phyloP scores from a whole-genome alignment of 1,140 invertebrate species.

The Sycobia sp. region DNA sequence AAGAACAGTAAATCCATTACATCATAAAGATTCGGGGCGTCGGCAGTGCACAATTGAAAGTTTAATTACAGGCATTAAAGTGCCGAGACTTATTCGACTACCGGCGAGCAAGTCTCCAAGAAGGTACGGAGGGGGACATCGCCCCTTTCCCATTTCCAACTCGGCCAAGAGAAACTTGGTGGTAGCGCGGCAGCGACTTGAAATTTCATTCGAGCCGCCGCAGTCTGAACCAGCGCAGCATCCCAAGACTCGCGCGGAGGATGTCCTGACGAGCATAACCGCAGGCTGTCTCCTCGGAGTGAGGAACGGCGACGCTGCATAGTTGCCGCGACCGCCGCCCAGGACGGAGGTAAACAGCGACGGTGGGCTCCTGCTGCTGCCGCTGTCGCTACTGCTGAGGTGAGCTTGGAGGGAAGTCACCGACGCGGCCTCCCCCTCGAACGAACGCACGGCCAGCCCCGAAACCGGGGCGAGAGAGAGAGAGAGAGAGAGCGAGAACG shows the following conservation, averaged over 20 bases:
- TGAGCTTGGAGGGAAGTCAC: conserved; percentile 16
- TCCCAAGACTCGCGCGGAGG: background rate
- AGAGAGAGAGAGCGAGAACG: background rate
- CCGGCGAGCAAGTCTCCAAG: background rate
- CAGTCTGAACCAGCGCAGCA: background rate
- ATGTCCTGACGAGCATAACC: conserved; percentile 54
- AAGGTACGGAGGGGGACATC: background rate
- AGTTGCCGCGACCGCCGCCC: conserved; percentile 40
- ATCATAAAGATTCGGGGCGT: no score
- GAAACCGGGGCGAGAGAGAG: background rate
- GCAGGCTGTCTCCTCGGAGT: conserved; percentile 51
- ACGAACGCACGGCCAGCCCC: background rate
- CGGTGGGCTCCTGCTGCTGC: no score
- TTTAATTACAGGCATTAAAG: conserved; percentile 28
- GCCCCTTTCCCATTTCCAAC: background rate
- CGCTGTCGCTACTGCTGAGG: no score
- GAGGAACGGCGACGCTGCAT: conserved; percentile 53
- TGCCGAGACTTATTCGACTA: conserved; percentile 8
- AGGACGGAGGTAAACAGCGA: background rate
- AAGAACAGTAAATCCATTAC: no score
- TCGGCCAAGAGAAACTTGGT: conserved; percentile 8
- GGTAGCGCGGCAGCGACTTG: background rate
- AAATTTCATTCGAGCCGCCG: conserved; percentile 38
- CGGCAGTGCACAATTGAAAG: conserved; percentile 7
- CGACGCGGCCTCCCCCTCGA: conserved; percentile 9